phyloP scores from a whole-genome alignment of 2,113 vertebrate genomes.

The Peucedramus taeniatus region DNA sequence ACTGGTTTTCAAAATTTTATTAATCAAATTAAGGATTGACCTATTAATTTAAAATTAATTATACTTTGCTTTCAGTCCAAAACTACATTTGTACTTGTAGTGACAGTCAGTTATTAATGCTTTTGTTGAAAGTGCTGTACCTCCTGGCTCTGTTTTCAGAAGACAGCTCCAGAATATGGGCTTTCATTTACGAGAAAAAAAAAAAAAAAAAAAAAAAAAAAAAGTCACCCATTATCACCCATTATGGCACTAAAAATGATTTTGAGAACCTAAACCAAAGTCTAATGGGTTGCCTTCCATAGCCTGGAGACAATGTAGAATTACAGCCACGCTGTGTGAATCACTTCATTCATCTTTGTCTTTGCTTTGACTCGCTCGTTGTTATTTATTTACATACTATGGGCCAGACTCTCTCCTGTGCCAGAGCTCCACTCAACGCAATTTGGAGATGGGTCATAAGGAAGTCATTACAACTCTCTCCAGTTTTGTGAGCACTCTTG shows the following conservation, averaged over 20 bases:
- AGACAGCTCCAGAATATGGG: neutral
- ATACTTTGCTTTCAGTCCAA: neutral
- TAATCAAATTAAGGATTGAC: neutral
- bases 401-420: constrained; percentile 3
- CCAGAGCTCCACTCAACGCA: neutral
- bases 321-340: neutral
- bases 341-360: constrained; percentile 14
- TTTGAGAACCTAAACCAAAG: constrained; percentile 1
- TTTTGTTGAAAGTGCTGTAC: neutral
- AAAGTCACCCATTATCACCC: too few species aligned
- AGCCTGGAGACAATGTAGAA: neutral
- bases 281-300: neutral
- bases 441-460: constrained; percentile 7
- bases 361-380: neutral
- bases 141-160: neutral
- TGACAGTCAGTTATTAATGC: neutral
- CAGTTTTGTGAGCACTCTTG: neutral
- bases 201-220: neutral
- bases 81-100: neutral
- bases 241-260: neutral
- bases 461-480: constrained; percentile 25
- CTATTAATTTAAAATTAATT: neutral
- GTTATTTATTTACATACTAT: neutral
- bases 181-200: neutral
- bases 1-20: neutral